A percentile compares a stretch with the other conserved stretches of the same genome.
These are phyloP conservation scores for Semnopithecus entellus DNA, from an alignment of 2,113 vertebrate genomes.

Conservation along the genomic window DNA sequence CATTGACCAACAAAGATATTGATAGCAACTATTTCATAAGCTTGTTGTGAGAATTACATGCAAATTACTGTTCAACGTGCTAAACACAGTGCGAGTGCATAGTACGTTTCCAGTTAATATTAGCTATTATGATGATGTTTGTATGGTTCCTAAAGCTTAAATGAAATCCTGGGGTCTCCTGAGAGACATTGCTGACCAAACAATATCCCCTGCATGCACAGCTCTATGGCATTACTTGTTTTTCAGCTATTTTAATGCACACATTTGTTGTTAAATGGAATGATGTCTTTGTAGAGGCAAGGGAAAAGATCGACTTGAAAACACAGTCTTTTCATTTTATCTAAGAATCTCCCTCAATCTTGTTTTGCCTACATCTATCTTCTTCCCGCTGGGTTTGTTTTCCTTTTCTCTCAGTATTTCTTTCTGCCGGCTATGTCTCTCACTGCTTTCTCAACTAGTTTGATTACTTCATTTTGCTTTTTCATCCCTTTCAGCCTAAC, in stretches of 20 bases:
- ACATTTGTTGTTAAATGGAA: constrained; percentile 54
- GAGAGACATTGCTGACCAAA: neutral
- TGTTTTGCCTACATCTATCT: constrained; percentile 40
- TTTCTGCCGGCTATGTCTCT: neutral
- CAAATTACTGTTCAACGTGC: neutral
- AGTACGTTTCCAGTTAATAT: neutral
- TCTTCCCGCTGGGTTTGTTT: constrained; percentile 52
- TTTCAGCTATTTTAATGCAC: constrained; percentile 12
- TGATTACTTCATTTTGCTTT: constrained; percentile 16
- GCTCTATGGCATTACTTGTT: neutral
- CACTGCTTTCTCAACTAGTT: neutral
- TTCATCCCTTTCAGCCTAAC: neutral
- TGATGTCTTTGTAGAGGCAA: neutral
- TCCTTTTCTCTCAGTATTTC: neutral
- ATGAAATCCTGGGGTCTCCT: neutral
- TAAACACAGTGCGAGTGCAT: neutral
- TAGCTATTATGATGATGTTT: neutral
- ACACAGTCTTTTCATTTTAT: constrained; percentile 45
- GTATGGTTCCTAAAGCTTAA: constrained; percentile 27
- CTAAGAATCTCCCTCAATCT: constrained; percentile 41
- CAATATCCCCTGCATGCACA: neutral
- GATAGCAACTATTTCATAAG: neutral
- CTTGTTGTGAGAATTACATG: neutral
- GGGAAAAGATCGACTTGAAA: neutral
- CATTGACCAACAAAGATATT: neutral